Base-by-base conservation (phyloP, 2,888 invertebrate genomes). In the Lymantria dispar region DNA sequence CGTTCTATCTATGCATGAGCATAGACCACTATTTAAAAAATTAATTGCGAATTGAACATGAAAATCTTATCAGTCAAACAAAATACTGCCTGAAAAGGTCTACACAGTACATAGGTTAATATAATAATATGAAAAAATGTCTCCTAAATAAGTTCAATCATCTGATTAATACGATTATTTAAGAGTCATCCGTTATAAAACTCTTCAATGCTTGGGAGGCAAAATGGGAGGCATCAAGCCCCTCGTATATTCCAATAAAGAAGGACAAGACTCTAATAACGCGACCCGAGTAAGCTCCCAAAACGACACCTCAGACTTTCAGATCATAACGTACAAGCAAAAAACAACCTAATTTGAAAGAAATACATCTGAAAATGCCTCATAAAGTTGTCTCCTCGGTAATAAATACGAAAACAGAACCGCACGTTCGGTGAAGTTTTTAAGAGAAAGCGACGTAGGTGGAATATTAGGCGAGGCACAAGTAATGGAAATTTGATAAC, bases 181-280 rank as follows among this genome's bases (percentile, higher is more conserved):
- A 48, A 29, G 8, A 49, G 39, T 13, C 45, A 13, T 42, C 48
- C 47, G 50, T 13, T 48, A 44, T 46, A 56, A 45, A 46, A 39
- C 42, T 52, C 29, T 36, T 56, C 55, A 48, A 60, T 44, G 44
- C 31, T 45, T 12, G 38, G 47, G 47, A 10, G 38, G 15, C 9
- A 15, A 49, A 56, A 44, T 58, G 55, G 63, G 67, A 49, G 58
- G 65, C 56, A 54, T 70, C 61, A 60, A 70, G 54, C 68, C 76
- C 70, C 74, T 78, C 83, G 78, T 83, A 86, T 80, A 83, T 83
- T 83, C 83, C 83, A 86, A 87, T 85, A 86, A 84, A 84, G 83
- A 83, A 84, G 76, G 84, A 85, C 85, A 85, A 81, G 79, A 68
- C 82, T 80, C 80, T 82, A 85, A 86, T 86, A 86, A 83, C 82